phyloP scores from a whole-genome alignment of 2,113 vertebrate species.

The Nothocercus nigrocapillus region DNA sequence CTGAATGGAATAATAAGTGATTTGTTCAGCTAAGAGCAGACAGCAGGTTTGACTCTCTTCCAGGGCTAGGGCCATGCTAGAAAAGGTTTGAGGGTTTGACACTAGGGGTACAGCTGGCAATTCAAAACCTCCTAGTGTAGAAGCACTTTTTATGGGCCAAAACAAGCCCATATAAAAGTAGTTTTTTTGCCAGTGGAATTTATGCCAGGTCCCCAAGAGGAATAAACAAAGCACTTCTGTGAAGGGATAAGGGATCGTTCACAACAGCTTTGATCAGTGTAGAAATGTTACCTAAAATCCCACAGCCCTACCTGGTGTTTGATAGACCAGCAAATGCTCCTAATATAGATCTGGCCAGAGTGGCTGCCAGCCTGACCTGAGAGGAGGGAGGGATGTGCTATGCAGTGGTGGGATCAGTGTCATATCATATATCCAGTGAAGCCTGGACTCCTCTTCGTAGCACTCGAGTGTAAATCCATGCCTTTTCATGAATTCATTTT shows the following conservation, averaged over 20 bases:
- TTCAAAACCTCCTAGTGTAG: not conserved
- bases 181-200: not conserved
- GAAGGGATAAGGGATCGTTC: not conserved
- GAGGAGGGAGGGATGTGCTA: not conserved
- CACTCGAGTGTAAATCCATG: accelerated
- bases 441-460: accelerated
- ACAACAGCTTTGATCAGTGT: not conserved
- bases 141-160: slow-evolving; percentile 8
- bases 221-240: slow-evolving; percentile 1
- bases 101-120: not conserved
- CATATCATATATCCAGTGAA: not conserved
- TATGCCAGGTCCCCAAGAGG: not conserved
- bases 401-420: accelerated
- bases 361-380: not conserved
- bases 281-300: not conserved
- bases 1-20: slow-evolving; percentile 17
- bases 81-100: slow-evolving; percentile 38
- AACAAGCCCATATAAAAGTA: slow-evolving; percentile 8
- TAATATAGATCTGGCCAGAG: not conserved
- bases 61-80: not conserved
- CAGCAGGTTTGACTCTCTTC: slow-evolving; percentile 33
- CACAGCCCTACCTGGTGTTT: not conserved
- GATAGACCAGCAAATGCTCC: not conserved
- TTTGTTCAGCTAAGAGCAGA: slow-evolving; percentile 14
- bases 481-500: not conserved